A percentile compares a stretch with the other conserved stretches of the same genome.
Conservation (phyloP, 2,888 invertebrate species). For the Zonitis immaculata region DNA sequence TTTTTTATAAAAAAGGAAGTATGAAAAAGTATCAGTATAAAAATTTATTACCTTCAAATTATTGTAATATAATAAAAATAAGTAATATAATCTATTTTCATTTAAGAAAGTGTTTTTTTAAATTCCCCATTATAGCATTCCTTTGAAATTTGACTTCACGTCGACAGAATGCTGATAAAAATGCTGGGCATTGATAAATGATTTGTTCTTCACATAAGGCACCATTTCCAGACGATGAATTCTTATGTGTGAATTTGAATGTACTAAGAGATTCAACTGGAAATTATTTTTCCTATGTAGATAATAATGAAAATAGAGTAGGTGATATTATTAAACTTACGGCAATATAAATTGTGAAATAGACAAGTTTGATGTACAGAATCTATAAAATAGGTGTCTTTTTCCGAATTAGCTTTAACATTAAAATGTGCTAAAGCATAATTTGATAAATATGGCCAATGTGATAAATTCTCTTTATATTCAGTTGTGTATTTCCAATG, state of each 20-base stretch:
- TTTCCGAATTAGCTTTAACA: conserved; percentile 50
- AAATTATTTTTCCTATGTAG: conserved; percentile 38
- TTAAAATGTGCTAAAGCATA: conserved; percentile 56
- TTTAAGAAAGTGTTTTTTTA: conserved; percentile 34
- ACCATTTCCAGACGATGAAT: conserved; percentile 28
- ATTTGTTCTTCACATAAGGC: conserved; percentile 55
- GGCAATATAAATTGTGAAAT: conserved; percentile 53
- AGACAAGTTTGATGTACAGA: conserved; percentile 64
- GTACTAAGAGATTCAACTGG: conserved; percentile 60
- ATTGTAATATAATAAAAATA: background rate
- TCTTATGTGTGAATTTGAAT: conserved; percentile 53
- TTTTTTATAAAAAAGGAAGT: background rate
- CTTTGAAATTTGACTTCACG: conserved; percentile 52
- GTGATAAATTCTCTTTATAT: conserved; percentile 61
- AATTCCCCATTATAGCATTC: conserved; percentile 42
- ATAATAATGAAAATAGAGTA: background rate
- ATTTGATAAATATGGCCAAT: conserved; percentile 60
- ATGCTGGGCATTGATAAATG: conserved; percentile 60
- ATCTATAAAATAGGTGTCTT: conserved; percentile 53
- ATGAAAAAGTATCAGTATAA: background rate
- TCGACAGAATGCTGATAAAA: conserved; percentile 54
- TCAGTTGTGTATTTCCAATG: conserved; percentile 66
- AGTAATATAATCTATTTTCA: background rate
- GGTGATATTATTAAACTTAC: conserved; percentile 53
- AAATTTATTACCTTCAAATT: background rate